Evolutionary conservation across 2,113 vertebrate genomes (phyloP), one percentile per base, ranked within the genome.

Genomic region (Hiodon alosoides): DNA sequence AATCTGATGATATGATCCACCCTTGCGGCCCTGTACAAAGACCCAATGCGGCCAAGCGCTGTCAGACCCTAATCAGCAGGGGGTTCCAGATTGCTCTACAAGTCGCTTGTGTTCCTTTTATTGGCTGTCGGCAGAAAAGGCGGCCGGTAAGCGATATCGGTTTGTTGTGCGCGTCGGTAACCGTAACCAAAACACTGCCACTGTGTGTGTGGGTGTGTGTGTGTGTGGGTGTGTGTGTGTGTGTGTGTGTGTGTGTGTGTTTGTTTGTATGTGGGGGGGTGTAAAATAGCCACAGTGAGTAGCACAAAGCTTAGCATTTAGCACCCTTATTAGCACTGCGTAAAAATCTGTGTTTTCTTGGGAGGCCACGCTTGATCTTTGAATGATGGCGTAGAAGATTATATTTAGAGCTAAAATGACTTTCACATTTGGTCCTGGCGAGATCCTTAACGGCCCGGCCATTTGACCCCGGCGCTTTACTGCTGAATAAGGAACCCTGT

Each of bases 401-500:
- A 67, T 7, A 13, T 67, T 67, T 50, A 50, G 5, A 67, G 7
- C 7, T 14, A 67, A 67, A 14, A 3, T 5, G 1, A 14, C 11
- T 10, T 13, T 5, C 13, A 48, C 3, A 3, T 48, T 7, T 5
- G 47, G 47, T 17, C 64, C 60, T 67, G 54, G 31, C 65, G 55
- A 53, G 75, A 77, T 81, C 85, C 47, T 71, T 67, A 62, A 71
- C 69, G n/a, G 67, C 76, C 69, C 0, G 58, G 53, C 75, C 78
- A 79, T 77, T 83, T 73, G 72, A 79, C 82, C 81, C 70, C 82
- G 77, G 81, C 78, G 81, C 79, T 79, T 77, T 81, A 16, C 50
- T 47, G 55, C 46, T 80, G 80, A 81, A 82, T 81, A 82, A 83
- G 67, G 77, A 81, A 78, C 78, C 79, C 74, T 67, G 60, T 67